Evolutionary conservation across 2,888 invertebrate species (phyloP).

Genomic region (Ectemnius continuus): DNA sequence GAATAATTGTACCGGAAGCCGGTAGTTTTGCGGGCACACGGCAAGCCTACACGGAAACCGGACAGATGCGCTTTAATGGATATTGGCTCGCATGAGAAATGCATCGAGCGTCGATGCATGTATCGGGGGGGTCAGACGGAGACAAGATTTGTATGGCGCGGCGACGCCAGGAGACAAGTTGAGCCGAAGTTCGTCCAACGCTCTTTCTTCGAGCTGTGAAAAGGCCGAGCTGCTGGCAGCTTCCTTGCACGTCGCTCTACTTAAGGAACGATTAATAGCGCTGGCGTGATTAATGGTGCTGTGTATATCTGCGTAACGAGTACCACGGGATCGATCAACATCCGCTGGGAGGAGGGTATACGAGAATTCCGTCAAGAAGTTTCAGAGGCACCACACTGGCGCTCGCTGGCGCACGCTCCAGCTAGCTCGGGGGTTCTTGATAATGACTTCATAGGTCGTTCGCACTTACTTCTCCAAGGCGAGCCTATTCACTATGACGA

Average conservation of each 20-base stretch:
- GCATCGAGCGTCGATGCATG: slow-evolving; percentile 38
- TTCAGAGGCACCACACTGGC: slow-evolving; percentile 26
- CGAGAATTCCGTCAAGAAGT: slow-evolving; percentile 34
- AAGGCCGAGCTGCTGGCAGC: slow-evolving; percentile 27
- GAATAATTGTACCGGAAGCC: too few relatives aligned
- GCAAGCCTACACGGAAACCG: background rate
- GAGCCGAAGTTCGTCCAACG: slow-evolving; percentile 30
- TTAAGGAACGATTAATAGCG: slow-evolving; percentile 68
- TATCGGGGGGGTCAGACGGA: slow-evolving; percentile 27
- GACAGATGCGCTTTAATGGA: too few relatives aligned
- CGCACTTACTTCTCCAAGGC: too few relatives aligned
- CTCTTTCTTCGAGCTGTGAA: slow-evolving; percentile 46
- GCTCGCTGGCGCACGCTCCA: slow-evolving; percentile 11
- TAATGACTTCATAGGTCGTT: too few relatives aligned
- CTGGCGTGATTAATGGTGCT: slow-evolving; percentile 62
- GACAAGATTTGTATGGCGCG: slow-evolving; percentile 48
- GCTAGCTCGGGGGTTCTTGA: background rate
- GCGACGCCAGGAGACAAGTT: slow-evolving; percentile 29
- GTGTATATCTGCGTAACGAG: slow-evolving; percentile 49
- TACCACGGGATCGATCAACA: slow-evolving; percentile 52
- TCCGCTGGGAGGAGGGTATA: slow-evolving; percentile 22
- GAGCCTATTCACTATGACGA: too few relatives aligned
- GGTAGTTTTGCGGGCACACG: too few relatives aligned
- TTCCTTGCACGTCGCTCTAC: slow-evolving; percentile 51
- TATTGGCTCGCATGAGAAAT: background rate